Evolutionary conservation across 2,113 vertebrate genomes (phyloP), one percentile per base, ranked within the genome.

Genomic region (Anguilla rostrata): DNA sequence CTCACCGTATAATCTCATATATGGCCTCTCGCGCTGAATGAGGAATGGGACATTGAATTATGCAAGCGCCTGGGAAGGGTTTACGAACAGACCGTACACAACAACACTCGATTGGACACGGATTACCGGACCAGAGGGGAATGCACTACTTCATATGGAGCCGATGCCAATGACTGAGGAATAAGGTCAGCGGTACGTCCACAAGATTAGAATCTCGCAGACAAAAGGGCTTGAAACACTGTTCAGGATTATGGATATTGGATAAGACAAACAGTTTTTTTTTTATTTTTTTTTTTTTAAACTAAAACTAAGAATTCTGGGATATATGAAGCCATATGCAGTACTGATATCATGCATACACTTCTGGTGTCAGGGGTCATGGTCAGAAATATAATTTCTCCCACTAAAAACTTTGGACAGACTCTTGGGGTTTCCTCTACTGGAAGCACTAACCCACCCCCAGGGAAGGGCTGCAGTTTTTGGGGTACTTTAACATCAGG

Each of bases 21-120:
- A 91, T 92, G 87, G 43, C 78, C 90, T 87, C 90, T 85, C 88
- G 86, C 92, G 91, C 91, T 87, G 92, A 94, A 87, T 86, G 78
- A 83, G 85, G 81, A 40, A 56, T 83, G 84, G 84, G 71, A 40
- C 41, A 82, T 20, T 79, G 63, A 81, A 89, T 78, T 88, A 84
- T 92, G 91, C 92, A 92, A 53, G 92, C 92, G 91, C 91, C 90
- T 91, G 86, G 88, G 83, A 90, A 90, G 90, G 87, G 83, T 79
- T 91, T 75, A 80, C 82, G 86, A 46, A 56, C 79, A n/a, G 84
- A 84, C 90, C 84, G 90, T 93, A 93, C 92, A 91, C 92, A 92
- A 93, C 92, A 92, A 34, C 85, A 49, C 41, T 88, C 89, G 92
- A 92, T 92, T 92, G 91, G 84, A 89, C 89, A 90, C 71, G 1